These are phyloP conservation scores for Rhinoptilus africanus DNA, from an alignment of 2,113 vertebrate species.

Conservation along the genomic window DNA sequence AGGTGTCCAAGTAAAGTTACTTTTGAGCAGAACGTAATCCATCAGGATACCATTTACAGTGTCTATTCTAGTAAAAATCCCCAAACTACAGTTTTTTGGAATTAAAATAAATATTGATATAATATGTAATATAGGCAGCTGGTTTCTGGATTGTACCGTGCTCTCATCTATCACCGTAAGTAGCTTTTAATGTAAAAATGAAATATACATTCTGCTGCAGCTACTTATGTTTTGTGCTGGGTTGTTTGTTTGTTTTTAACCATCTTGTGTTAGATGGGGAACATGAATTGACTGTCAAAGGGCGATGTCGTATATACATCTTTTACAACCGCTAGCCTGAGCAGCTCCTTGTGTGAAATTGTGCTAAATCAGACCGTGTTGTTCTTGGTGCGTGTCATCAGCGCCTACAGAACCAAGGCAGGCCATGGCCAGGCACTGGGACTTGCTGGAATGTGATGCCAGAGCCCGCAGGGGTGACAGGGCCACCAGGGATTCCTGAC, in stretches of 20 bases:
- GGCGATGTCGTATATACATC: rapidly evolving
- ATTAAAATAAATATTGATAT: slow-evolving; percentile 53
- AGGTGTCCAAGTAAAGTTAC: slow-evolving; percentile 30
- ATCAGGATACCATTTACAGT: neutral
- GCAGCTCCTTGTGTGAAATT: neutral
- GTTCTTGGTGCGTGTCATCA: neutral
- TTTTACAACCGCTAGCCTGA: neutral
- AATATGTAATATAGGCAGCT: neutral
- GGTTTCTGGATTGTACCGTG: neutral
- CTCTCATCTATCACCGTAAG: slow-evolving; percentile 17
- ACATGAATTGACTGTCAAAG: neutral
- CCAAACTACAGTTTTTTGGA: neutral
- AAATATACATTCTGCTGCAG: slow-evolving; percentile 4
- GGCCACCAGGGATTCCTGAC: neutral
- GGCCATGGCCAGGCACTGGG: no score
- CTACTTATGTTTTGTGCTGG: neutral
- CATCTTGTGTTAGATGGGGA: neutral
- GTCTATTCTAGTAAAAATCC: slow-evolving; percentile 19
- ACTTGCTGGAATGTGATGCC: neutral
- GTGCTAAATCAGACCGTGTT: neutral
- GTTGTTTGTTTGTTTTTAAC: neutral
- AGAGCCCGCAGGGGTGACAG: neutral
- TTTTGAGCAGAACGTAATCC: neutral
- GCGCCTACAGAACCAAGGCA: neutral
- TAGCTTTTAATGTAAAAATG: slow-evolving; percentile 39